A percentile compares a stretch with the other conserved stretches of the same genome.
phyloP scores from a whole-genome alignment of 2,888 invertebrate genomes.

The Polymixis flavicincta region DNA sequence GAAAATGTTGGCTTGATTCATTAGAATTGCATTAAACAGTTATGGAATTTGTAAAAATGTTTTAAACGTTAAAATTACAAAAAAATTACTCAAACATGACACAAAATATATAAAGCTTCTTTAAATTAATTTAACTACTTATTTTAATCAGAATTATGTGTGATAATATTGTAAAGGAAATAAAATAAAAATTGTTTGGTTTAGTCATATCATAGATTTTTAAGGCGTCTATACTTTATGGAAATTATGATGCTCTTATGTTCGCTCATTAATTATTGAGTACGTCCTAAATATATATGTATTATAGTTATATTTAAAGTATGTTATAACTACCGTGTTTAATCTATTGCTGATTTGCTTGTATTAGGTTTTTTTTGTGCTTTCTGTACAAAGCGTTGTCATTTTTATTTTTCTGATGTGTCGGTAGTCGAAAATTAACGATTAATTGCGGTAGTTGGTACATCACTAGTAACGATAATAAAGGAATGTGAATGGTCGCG shows the following conservation, averaged over 20 bases:
- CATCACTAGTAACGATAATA: constrained; percentile 48
- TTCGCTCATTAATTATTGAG: constrained; percentile 77
- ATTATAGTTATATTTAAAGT: constrained; percentile 54
- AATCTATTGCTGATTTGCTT: constrained; percentile 35
- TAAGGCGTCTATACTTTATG: constrained; percentile 63
- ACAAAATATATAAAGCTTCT: constrained; percentile 35
- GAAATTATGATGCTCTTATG: constrained; percentile 67
- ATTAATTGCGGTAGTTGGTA: constrained; percentile 52
- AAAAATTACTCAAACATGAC: constrained; percentile 6
- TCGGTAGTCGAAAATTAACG: constrained; percentile 23
- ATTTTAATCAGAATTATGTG: constrained; percentile 72
- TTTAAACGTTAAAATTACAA: not conserved
- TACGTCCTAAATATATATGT: constrained; percentile 75
- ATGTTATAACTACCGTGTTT: constrained; percentile 40
- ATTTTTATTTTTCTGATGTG: constrained; percentile 13
- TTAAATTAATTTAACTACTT: constrained; percentile 48
- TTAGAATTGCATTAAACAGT: not conserved
- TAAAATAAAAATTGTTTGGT: constrained; percentile 67
- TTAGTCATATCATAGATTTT: constrained; percentile 79
- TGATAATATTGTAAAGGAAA: constrained; percentile 76
- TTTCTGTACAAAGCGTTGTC: constrained; percentile 50
- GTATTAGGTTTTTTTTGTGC: constrained; percentile 2
- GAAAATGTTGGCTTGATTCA: constrained; percentile 11
- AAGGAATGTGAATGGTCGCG: constrained; percentile 45
- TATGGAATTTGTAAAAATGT: not conserved